phyloP scores from a whole-genome alignment of 2,113 vertebrate genomes.

The Cisticola juncidis region DNA sequence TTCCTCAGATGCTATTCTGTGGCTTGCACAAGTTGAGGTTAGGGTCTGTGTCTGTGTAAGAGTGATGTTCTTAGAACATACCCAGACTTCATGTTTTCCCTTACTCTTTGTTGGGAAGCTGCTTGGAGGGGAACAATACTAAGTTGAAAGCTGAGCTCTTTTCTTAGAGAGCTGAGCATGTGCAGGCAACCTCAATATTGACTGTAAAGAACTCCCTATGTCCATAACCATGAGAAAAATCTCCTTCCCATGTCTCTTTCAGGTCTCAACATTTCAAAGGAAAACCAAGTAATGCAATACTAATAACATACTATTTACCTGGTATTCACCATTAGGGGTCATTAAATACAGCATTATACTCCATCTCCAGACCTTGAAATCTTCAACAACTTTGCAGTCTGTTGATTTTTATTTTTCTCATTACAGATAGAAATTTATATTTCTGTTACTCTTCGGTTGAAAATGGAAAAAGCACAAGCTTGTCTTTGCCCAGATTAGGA shows the following conservation, averaged over 20 bases:
- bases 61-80: not conserved
- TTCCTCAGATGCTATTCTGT: not conserved
- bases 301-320: not conserved
- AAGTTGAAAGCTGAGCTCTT: not conserved
- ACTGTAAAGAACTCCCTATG: not conserved
- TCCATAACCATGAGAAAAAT: not conserved
- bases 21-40: rapidly evolving
- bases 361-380: not conserved
- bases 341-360: not conserved
- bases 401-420: not conserved
- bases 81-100: not conserved
- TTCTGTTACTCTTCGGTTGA: not conserved
- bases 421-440: not conserved
- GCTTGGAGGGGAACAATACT: not conserved
- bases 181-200: not conserved
- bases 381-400: not conserved
- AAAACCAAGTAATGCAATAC: not conserved
- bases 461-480: not conserved
- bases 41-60: not conserved
- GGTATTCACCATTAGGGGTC: not conserved
- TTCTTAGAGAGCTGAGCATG: not conserved
- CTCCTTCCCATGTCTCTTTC: not conserved
- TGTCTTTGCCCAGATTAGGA: not conserved
- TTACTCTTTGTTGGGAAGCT: not conserved
- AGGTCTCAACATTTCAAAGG: not conserved